phyloP scores from a whole-genome alignment of 2,113 vertebrate species.

The Aleadryas rufinucha region DNA sequence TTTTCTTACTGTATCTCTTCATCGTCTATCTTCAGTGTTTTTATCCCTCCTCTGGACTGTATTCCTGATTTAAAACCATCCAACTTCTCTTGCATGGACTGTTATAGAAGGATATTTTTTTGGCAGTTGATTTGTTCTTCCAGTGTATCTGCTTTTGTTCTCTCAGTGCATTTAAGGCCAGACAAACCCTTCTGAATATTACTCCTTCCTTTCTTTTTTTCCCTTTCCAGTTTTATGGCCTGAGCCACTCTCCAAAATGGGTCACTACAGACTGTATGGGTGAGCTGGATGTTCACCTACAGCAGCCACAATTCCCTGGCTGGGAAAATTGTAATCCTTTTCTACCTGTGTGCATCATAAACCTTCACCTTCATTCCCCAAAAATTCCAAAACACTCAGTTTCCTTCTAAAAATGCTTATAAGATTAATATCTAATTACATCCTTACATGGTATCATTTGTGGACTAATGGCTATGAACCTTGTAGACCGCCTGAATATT shows the following conservation, averaged over 20 bases:
- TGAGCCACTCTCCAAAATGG: background rate
- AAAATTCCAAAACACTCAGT: background rate
- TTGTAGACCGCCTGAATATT: background rate
- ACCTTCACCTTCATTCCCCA: background rate
- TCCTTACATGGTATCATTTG: background rate
- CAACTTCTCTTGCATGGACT: background rate
- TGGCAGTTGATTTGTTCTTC: background rate
- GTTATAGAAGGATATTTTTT: background rate
- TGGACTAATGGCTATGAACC: background rate
- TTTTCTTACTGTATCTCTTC: background rate
- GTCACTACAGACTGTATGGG: background rate
- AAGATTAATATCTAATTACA: background rate
- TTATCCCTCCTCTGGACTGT: background rate
- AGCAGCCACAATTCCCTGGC: background rate
- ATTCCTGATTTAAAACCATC: background rate
- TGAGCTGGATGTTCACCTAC: background rate
- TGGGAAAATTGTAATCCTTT: background rate
- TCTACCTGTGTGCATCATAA: background rate
- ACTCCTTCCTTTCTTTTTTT: background rate
- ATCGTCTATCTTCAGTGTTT: rapidly evolving
- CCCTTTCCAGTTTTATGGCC: rapidly evolving
- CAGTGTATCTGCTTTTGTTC: background rate
- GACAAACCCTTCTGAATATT: background rate
- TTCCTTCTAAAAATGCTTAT: background rate
- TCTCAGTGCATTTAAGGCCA: background rate